Base-by-base conservation (phyloP, 2,888 invertebrate species). In the Dorcus parallelipipedus region DNA sequence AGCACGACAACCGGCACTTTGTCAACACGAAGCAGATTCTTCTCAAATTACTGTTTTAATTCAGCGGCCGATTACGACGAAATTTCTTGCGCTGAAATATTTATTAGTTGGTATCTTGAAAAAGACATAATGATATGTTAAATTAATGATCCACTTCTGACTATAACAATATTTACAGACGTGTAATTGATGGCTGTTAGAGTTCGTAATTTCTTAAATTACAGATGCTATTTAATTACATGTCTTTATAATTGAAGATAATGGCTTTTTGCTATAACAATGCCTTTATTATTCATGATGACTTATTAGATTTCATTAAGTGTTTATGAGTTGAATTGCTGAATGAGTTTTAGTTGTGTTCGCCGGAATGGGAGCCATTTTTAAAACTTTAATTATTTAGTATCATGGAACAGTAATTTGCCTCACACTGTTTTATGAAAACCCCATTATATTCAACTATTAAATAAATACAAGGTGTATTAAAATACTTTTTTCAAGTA, bases 1-100 rank as follows among this genome's bases (percentile, higher is more conserved):
- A 51, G 51, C 51, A 51, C 51, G 51, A 51, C 51, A 51, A 51
- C 51, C 51, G 51, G 51, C 51, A 51, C 51, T 51, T 51, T 51
- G 51, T 51, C 51, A 51, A 51, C 51, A 51, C 45, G 45, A 17
- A 23, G 45, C 51, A 14, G 51, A 51, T 51, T 51, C 51, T 51
- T 51, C 23, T 39, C 51, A 51, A 51, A 51, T 38, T 49, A 38
- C 26, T 38, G 8, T 20, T 45, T 45, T 20, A 45, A 9, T 45
- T 45, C 45, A 9, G 20, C 20, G 14, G 23, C 39, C 39, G 20
- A 40, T 20, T 38, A 17, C 50, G 9, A 26, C 40, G 23, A 51
- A 38, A 8, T 51, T 38, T 38, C 14, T 20, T 33, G 14, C 50
- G 38, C 50, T 26, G 10, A 49, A 49, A 49, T 47, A 47, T 47